Conservation (phyloP, 2,797 vertebrate species). For the Clamator glandarius region DNA sequence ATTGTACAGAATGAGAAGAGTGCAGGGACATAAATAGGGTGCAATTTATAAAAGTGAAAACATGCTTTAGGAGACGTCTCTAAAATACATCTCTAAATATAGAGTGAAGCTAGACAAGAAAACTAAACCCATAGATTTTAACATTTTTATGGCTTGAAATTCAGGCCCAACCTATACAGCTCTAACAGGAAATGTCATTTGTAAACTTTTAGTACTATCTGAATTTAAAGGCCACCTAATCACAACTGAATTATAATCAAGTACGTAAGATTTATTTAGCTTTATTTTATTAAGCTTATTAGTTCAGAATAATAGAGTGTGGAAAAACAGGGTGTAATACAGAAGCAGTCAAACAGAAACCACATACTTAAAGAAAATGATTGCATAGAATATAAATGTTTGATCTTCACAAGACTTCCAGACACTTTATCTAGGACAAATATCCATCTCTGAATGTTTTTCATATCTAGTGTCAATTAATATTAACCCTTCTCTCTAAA, state of each 20-base stretch:
- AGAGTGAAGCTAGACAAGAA: slow-evolving; percentile 55
- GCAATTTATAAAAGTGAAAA: slow-evolving; percentile 52
- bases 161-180: slow-evolving; percentile 22
- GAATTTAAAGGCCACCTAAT: not conserved
- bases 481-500: no score
- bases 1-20: slow-evolving; percentile 34
- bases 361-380: not conserved
- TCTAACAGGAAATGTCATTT: not conserved
- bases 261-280: not conserved
- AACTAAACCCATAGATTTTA: slow-evolving; percentile 34
- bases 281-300: not conserved
- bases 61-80: slow-evolving; percentile 23
- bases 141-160: slow-evolving; percentile 38
- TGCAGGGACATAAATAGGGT: slow-evolving; percentile 39
- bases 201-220: not conserved
- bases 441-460: not conserved
- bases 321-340: not conserved
- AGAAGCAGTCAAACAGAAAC: not conserved
- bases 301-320: not conserved
- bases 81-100: slow-evolving; percentile 59
- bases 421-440: not conserved
- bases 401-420: not conserved
- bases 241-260: not conserved
- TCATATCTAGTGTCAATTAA: not conserved
- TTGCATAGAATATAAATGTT: not conserved